phyloP scores from a whole-genome alignment of 2,797 vertebrate genomes.

The Diceros bicornis region DNA sequence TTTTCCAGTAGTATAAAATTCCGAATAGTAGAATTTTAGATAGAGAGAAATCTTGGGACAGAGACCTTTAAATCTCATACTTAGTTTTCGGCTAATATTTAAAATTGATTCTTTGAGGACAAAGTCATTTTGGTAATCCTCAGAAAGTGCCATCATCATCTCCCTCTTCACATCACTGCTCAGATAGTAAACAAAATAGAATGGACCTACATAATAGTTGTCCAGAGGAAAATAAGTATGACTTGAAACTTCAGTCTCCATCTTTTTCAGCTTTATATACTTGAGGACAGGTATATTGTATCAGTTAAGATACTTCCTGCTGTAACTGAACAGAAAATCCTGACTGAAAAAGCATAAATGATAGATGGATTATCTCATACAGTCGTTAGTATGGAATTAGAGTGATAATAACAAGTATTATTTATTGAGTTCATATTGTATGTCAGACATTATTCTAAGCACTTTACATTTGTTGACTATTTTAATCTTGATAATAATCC shows the following conservation, averaged over 20 bases:
- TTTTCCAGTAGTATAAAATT: background rate
- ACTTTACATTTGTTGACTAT: background rate
- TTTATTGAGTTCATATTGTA: background rate
- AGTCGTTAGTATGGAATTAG: background rate
- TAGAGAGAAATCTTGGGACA: background rate
- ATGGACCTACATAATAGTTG: background rate
- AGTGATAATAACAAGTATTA: background rate
- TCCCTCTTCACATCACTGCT: background rate
- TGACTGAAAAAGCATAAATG: background rate
- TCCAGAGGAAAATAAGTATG: background rate
- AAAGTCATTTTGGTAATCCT: background rate
- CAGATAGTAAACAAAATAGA: background rate
- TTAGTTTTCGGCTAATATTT: background rate
- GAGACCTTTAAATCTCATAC: background rate
- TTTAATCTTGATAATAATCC: background rate
- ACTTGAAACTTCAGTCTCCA: background rate
- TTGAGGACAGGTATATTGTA: background rate
- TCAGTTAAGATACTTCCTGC: background rate
- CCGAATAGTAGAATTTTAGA: background rate
- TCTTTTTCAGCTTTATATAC: background rate
- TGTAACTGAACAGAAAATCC: background rate
- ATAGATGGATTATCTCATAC: background rate
- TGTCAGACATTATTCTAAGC: background rate
- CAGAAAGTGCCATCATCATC: background rate
- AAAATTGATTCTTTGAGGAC: background rate